phyloP scores from a whole-genome alignment of 2,113 vertebrate genomes.

The Nannobrachium achirus region DNA sequence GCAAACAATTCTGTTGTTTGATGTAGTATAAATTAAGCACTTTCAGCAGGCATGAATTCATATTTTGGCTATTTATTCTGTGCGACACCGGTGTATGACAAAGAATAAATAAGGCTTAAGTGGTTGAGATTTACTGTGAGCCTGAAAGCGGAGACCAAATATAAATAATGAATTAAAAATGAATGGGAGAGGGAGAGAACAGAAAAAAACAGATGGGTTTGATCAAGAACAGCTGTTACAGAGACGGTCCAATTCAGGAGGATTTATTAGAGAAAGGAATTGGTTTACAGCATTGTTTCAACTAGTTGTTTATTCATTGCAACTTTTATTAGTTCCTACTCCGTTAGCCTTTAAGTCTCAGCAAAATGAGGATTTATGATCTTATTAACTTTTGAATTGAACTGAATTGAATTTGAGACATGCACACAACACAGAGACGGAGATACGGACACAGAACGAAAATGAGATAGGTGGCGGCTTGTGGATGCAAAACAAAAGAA shows the following conservation, averaged over 20 bases:
- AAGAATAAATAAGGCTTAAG: too few relatives aligned
- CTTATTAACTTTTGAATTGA: neutral
- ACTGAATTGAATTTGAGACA: too few relatives aligned
- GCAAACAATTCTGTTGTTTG: too few relatives aligned
- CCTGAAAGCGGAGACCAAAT: neutral
- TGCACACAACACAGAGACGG: neutral
- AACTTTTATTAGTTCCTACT: neutral
- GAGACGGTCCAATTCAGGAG: neutral
- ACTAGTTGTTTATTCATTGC: neutral
- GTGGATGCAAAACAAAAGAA: too few relatives aligned
- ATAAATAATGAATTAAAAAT: slow-evolving; percentile 20
- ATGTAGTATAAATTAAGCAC: neutral
- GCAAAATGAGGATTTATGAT: neutral
- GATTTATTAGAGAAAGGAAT: neutral
- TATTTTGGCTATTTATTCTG: too few relatives aligned
- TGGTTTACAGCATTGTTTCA: neutral
- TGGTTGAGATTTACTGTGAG: neutral
- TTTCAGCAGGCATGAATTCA: too few relatives aligned
- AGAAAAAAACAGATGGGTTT: neutral
- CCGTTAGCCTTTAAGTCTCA: neutral
- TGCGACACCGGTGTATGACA: too few relatives aligned
- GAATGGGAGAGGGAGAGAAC: neutral
- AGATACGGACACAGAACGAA: neutral
- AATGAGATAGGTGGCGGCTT: too few relatives aligned
- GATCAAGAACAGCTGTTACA: neutral